Evolutionary conservation across 2,797 vertebrate genomes (phyloP).

Genomic region (Rhynchonycteris naso): DNA sequence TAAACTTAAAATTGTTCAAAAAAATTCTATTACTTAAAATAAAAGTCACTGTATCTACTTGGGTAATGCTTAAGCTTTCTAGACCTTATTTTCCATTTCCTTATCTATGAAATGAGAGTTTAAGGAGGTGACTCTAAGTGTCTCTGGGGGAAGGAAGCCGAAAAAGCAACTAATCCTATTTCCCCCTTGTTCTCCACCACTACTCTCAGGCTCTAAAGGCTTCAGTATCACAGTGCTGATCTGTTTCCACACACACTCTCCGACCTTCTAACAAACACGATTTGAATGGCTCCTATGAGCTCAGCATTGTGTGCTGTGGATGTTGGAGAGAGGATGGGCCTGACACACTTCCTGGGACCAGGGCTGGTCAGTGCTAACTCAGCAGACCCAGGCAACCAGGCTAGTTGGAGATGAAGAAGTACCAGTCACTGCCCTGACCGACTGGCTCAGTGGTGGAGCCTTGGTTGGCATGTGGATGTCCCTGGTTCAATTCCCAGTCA

Average conservation of each 20-base stretch:
- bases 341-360: not conserved
- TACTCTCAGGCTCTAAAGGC: not conserved
- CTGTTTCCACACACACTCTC: not conserved
- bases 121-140: not conserved
- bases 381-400: not conserved
- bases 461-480: too few relatives aligned
- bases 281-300: not conserved
- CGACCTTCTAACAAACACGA: not conserved
- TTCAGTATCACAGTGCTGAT: too few relatives aligned
- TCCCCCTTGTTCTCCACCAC: not conserved
- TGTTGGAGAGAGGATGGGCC: not conserved
- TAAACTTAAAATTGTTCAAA: not conserved
- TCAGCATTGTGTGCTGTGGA: not conserved
- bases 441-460: too few relatives aligned
- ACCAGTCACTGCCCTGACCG: not conserved
- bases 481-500: too few relatives aligned
- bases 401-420: not conserved
- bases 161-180: not conserved
- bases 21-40: not conserved
- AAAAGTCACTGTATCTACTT: not conserved
- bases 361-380: not conserved
- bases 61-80: not conserved
- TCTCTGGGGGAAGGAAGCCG: not conserved
- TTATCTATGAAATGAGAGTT: not conserved
- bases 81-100: not conserved